Conservation (phyloP, 1,140 invertebrate genomes). For the Micrasema minimum region DNA sequence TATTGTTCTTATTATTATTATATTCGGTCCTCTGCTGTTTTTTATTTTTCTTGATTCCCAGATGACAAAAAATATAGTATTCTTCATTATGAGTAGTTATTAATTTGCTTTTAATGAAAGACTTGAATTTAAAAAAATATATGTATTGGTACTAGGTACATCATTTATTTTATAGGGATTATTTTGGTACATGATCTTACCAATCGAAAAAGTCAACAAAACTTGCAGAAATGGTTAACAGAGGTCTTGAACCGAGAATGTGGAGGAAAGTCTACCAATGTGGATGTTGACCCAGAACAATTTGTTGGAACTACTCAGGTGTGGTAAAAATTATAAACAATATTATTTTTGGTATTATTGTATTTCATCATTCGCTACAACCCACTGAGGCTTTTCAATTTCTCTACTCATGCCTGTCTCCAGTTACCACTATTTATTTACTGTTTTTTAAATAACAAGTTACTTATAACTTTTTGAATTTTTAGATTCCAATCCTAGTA, state of each 20-base stretch:
- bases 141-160: too few species aligned
- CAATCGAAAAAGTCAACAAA: constrained; percentile 94
- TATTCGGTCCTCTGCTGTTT: too few species aligned
- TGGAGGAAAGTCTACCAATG: constrained; percentile 62
- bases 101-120: too few species aligned
- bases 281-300: constrained; percentile 91
- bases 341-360: not conserved
- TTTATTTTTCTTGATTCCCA: too few species aligned
- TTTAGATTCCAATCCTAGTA: constrained; percentile 89
- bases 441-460: not conserved
- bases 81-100: too few species aligned
- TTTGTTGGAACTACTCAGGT: constrained; percentile 85
- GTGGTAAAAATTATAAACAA: constrained; percentile 42
- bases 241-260: constrained; percentile 88
- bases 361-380: too few species aligned
- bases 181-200: constrained; percentile 96
- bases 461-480: too few species aligned
- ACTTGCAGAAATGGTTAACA: constrained; percentile 91
- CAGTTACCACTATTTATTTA: not conserved
- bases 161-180: constrained; percentile 77
- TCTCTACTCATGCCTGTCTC: not conserved
- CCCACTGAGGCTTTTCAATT: not conserved
- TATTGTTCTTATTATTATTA: too few species aligned
- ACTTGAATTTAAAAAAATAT: too few species aligned
- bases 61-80: too few species aligned